Percentiles rank a stretch among this genome's conserved stretches.
These are phyloP conservation scores for Trissolcus japonicus DNA, from an alignment of 2,888 invertebrate species.

Conservation along the genomic window DNA sequence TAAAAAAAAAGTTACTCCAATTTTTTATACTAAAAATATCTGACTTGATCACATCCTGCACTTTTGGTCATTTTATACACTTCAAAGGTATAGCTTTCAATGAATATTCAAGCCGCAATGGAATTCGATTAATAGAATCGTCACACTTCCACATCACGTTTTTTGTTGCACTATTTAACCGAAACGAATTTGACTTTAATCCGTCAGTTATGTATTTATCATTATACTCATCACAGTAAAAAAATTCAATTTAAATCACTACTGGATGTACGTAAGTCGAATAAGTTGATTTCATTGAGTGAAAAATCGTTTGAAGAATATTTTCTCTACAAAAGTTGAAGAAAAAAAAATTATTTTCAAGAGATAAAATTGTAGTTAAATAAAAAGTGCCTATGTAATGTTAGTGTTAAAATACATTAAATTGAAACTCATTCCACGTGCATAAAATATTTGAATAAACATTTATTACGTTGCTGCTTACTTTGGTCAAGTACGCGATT, in stretches of 20 bases:
- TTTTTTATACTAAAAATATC: background rate
- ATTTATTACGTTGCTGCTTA: conserved; percentile 34
- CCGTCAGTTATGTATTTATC: too few relatives aligned
- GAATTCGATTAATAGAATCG: conserved; percentile 21
- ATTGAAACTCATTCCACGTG: conserved; percentile 10
- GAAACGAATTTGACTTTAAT: conserved; percentile 6
- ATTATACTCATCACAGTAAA: too few relatives aligned
- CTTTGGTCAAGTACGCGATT: conserved; percentile 35
- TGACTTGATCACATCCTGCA: background rate
- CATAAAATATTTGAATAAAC: conserved; percentile 36
- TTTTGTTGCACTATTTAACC: conserved; percentile 10
- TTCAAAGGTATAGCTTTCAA: conserved; percentile 17
- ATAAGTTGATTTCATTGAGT: background rate
- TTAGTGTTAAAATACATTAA: conserved; percentile 8
- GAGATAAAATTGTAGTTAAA: too few relatives aligned
- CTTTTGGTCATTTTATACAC: conserved; percentile 10
- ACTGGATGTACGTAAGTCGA: too few relatives aligned
- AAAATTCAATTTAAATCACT: too few relatives aligned
- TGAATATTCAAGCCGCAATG: conserved; percentile 24
- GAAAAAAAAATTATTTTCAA: too few relatives aligned
- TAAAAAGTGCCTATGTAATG: background rate
- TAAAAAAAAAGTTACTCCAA: background rate
- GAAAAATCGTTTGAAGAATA: background rate
- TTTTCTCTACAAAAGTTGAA: too few relatives aligned
- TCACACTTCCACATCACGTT: conserved; percentile 1